phyloP scores from a whole-genome alignment of 2,113 vertebrate genomes.

The Hippopotamus amphibius region DNA sequence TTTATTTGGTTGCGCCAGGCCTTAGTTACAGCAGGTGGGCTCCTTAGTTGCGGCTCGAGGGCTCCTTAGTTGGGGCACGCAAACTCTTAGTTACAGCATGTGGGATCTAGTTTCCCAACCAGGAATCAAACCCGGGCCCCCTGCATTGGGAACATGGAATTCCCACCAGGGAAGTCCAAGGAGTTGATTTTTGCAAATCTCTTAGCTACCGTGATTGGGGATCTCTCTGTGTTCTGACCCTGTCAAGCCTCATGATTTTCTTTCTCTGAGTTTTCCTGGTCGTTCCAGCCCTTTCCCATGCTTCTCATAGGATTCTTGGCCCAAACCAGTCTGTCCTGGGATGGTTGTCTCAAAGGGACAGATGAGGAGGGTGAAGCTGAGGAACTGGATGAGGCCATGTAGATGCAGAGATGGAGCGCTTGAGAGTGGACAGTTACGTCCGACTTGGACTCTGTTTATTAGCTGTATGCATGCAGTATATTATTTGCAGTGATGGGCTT shows the following conservation, averaged over 20 bases:
- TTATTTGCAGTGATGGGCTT: neutral
- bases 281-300: too few relatives aligned
- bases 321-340: neutral
- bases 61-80: too few relatives aligned
- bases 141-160: too few relatives aligned
- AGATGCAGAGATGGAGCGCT: fast-evolving
- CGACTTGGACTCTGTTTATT: fast-evolving
- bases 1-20: too few relatives aligned
- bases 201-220: neutral
- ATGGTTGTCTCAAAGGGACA: neutral
- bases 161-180: too few relatives aligned
- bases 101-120: too few relatives aligned
- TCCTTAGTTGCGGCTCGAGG: too few relatives aligned
- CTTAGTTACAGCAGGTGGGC: too few relatives aligned
- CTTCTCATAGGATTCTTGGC: fast-evolving
- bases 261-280: neutral
- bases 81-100: too few relatives aligned
- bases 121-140: too few relatives aligned
- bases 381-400: fast-evolving
- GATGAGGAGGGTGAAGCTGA: fast-evolving
- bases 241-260: fast-evolving
- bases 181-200: too few relatives aligned
- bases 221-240: fast-evolving
- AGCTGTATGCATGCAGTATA: fast-evolving
- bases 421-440: fast-evolving